Evolutionary conservation across 2,113 vertebrate species (phyloP), one percentile per base, ranked within the genome.

Genomic region (Sialia sialis): DNA sequence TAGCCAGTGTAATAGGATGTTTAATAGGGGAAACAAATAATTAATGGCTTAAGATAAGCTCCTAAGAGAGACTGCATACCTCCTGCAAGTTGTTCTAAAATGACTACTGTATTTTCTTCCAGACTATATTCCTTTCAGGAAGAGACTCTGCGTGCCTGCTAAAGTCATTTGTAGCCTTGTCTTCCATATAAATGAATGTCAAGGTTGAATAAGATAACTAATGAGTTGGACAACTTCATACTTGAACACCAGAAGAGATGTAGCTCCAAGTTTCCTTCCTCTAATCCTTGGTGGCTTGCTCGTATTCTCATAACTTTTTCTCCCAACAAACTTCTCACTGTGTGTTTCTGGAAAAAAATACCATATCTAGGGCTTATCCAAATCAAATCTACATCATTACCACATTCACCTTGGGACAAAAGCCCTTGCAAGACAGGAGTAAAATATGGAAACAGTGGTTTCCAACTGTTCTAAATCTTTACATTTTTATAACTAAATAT

Each of bases 161-260:
- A 84, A 92, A 94, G 86, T 95, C 2, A 72, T 96, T 94, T 92
- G 60, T 72, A 90, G 91, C 76, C 84, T 90, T 89, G 56, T 84
- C 58, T 69, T 84, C 56, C 67, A 54, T 84, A 89, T 52, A 87
- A 91, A 87, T 87, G 91, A 64, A 82, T 82, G 91, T 94, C 91
- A 95, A 58, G 87, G 89, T 89, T 95, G 93, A 95, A 46, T 95
- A 82, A 95, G 95, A 95, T 95, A 96, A 92, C 87, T 96, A 95
- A 94, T 94, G 94, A 91, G 62, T 94, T 95, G 94, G 77, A 78
- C 19, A 3, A 66, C 77, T 84, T 94, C 80, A 44, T 93, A 72
- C 38, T 89, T 72, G 66, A 92, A 76, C 76, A 84, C 80, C 74
- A 91, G 66, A 84, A 83, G 75, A 93, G 78, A 92, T 21, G 44